phyloP scores from a whole-genome alignment of 2,797 vertebrate genomes.

The Anguilla anguilla region DNA sequence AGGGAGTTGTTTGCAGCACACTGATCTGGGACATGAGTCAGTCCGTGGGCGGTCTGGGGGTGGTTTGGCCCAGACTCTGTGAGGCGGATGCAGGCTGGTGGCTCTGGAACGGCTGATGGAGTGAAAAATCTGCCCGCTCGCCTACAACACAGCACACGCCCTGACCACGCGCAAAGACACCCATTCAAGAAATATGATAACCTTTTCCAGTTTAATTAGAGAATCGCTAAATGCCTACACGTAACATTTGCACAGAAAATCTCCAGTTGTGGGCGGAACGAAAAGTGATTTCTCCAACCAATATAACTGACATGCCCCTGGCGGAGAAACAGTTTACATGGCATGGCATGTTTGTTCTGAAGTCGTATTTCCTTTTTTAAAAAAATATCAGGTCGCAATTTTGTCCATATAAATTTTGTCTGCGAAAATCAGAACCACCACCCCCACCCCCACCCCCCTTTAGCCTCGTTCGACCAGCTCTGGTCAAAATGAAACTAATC shows the following conservation, averaged over 20 bases:
- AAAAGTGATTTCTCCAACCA: not conserved
- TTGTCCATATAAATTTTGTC: not conserved
- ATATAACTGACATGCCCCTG: not conserved
- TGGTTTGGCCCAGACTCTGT: not conserved
- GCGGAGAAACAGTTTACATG: not conserved
- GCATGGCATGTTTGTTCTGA: not conserved
- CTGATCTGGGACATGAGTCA: not conserved
- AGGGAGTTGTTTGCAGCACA: not conserved
- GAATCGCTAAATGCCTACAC: not conserved
- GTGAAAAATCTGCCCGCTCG: not conserved
- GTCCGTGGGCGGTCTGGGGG: not conserved
- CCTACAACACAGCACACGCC: not conserved
- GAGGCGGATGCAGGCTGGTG: not conserved
- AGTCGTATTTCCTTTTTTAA: not conserved
- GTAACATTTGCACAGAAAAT: not conserved
- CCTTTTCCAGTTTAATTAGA: slow-evolving; percentile 2
- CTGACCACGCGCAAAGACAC: not conserved
- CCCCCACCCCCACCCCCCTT: not conserved
- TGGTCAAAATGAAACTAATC: too few relatives aligned
- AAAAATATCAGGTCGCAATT: not conserved
- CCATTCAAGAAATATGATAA: not conserved
- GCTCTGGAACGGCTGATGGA: not conserved
- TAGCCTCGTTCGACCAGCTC: too few relatives aligned
- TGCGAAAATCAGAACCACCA: not conserved
- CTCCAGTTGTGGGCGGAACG: not conserved